Evolutionary conservation across 2,797 vertebrate genomes (phyloP).

Genomic region (Pantherophis vulpinus): DNA sequence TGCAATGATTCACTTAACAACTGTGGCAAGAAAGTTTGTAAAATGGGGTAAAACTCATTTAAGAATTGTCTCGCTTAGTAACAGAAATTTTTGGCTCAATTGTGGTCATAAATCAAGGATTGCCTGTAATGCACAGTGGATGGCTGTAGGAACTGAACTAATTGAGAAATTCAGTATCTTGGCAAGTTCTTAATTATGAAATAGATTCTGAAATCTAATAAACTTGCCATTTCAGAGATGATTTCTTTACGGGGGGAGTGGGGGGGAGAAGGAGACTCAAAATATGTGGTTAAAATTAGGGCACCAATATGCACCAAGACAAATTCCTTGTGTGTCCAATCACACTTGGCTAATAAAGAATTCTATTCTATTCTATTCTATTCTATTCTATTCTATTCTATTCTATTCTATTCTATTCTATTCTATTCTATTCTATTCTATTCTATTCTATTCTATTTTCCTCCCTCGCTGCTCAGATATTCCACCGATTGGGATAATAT

Average conservation of each 20-base stretch:
- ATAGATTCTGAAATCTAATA: not conserved
- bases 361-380: too few relatives aligned
- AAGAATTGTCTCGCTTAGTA: not conserved
- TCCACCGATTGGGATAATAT: too few relatives aligned
- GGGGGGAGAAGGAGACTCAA: not conserved
- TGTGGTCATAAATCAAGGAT: not conserved
- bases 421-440: too few relatives aligned
- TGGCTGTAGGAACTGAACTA: not conserved
- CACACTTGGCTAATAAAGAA: too few relatives aligned
- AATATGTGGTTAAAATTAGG: not conserved
- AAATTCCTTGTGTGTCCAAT: too few relatives aligned
- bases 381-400: too few relatives aligned
- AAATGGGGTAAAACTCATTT: not conserved
- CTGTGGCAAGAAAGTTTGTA: not conserved
- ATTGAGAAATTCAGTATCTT: not conserved
- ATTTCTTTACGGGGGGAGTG: not conserved
- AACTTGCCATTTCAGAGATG: slow-evolving; percentile 5
- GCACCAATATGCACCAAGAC: too few relatives aligned
- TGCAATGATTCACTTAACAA: too few relatives aligned
- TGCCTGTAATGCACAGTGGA: not conserved
- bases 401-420: too few relatives aligned
- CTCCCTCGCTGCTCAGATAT: too few relatives aligned
- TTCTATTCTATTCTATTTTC: fast-evolving
- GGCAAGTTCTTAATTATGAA: not conserved
- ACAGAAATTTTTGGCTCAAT: not conserved